Evolutionary conservation across 2,888 invertebrate genomes (phyloP).

Genomic region (Aporophyla lueneburgensis): DNA sequence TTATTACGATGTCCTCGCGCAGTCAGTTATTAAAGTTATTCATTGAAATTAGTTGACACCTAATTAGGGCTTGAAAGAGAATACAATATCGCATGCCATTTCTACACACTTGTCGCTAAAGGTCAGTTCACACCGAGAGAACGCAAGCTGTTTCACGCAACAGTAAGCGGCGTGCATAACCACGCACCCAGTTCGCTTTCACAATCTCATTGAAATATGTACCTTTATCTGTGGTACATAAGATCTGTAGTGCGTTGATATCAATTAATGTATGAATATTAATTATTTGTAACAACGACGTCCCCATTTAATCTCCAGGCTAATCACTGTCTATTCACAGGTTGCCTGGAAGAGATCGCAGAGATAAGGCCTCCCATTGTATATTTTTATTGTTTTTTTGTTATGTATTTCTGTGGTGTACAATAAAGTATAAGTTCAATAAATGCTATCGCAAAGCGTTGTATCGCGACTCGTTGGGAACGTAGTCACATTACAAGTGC

Average conservation of each 20-base stretch:
- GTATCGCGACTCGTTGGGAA: not conserved
- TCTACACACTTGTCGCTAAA: slow-evolving; percentile 9
- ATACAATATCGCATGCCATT: slow-evolving; percentile 29
- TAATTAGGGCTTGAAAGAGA: slow-evolving; percentile 38
- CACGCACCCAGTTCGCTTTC: not conserved
- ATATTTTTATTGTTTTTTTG: too few species aligned
- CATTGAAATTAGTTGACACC: slow-evolving; percentile 22
- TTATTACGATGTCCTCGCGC: not conserved
- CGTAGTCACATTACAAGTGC: not conserved
- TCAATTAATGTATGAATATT: too few species aligned
- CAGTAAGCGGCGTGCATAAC: not conserved
- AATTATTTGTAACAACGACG: too few species aligned
- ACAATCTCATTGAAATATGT: not conserved
- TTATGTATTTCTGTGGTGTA: too few species aligned
- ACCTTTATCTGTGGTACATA: not conserved
- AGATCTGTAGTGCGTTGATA: not conserved
- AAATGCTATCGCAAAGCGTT: not conserved
- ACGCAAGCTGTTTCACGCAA: not conserved
- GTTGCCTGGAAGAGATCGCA: too few species aligned
- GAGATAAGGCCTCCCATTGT: too few species aligned
- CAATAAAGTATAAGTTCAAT: too few species aligned
- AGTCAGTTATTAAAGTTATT: slow-evolving; percentile 25
- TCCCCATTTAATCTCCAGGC: too few species aligned
- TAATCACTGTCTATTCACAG: too few species aligned
- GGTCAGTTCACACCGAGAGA: not conserved